phyloP scores from a whole-genome alignment of 2,797 vertebrate species.

The Mastacembelus armatus region DNA sequence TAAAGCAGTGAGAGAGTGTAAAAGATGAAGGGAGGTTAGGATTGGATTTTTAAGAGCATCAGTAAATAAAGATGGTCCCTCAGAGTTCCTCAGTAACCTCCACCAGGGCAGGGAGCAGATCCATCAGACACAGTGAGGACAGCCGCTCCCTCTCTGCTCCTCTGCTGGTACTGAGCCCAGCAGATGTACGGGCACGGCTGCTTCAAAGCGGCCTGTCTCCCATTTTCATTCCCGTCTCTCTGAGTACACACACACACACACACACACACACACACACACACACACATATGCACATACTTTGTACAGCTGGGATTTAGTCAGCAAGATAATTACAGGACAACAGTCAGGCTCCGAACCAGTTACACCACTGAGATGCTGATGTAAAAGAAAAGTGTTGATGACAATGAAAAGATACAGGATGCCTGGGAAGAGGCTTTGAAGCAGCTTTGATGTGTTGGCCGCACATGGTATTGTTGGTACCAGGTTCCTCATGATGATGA shows the following conservation, averaged over 20 bases:
- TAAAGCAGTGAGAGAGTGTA: slow-evolving; percentile 35
- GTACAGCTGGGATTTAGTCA: slow-evolving; percentile 63
- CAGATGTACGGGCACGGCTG: slow-evolving; percentile 57
- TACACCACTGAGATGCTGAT: slow-evolving; percentile 50
- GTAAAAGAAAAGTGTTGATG: slow-evolving; percentile 40
- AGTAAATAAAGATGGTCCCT: slow-evolving; percentile 69
- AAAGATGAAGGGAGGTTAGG: neutral
- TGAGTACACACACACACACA: slow-evolving; percentile 41
- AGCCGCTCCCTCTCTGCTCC: slow-evolving; percentile 26
- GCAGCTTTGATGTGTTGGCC: too few relatives aligned
- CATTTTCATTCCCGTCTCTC: slow-evolving; percentile 71
- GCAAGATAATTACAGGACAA: slow-evolving; percentile 71
- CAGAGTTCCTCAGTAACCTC: slow-evolving; percentile 60
- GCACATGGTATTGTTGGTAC: too few relatives aligned
- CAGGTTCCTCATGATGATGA: too few relatives aligned
- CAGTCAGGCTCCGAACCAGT: slow-evolving; percentile 45
- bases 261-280: slow-evolving; percentile 15
- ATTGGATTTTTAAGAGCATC: slow-evolving; percentile 61
- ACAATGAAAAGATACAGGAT: slow-evolving; percentile 38
- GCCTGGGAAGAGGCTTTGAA: too few relatives aligned
- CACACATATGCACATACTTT: slow-evolving; percentile 29
- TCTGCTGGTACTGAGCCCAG: slow-evolving; percentile 49
- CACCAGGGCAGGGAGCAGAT: slow-evolving; percentile 60
- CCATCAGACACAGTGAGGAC: slow-evolving; percentile 64
- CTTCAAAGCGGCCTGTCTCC: slow-evolving; percentile 56